phyloP scores from a whole-genome alignment of 2,113 vertebrate genomes.

The Halcyon senegalensis region DNA sequence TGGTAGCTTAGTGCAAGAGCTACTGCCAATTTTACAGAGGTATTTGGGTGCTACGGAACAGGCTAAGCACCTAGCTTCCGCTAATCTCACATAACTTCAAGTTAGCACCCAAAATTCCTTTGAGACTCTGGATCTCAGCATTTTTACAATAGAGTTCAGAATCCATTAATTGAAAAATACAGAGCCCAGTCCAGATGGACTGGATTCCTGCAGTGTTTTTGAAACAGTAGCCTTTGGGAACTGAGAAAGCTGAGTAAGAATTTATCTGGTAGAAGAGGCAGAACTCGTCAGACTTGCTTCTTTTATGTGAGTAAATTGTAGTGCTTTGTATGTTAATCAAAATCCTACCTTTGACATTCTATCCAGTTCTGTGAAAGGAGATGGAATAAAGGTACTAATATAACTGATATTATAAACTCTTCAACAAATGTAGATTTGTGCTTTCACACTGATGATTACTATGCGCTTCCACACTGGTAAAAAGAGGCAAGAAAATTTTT shows the following conservation, averaged over 20 bases:
- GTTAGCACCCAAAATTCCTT: not conserved
- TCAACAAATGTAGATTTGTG: not conserved
- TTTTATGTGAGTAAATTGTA: not conserved
- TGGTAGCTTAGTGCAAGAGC: not conserved
- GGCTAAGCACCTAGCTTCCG: not conserved
- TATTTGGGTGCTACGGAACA: not conserved
- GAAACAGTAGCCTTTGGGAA: conserved; percentile 22
- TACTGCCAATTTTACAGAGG: not conserved
- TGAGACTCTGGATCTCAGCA: not conserved
- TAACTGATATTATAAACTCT: not conserved
- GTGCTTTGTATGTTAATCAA: conserved; percentile 7
- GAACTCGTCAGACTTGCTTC: conserved; percentile 58
- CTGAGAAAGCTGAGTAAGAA: conserved; percentile 16
- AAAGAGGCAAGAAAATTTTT: not conserved
- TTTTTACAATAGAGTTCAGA: not conserved
- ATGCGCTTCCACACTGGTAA: not conserved
- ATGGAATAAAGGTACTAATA: not conserved
- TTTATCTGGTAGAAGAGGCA: conserved; percentile 14
- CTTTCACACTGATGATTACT: not conserved
- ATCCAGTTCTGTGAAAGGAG: not conserved
- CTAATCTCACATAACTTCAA: not conserved
- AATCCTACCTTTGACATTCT: conserved; percentile 28
- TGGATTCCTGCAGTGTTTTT: conserved; percentile 50
- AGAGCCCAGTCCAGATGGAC: not conserved
- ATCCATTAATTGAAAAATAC: not conserved